phyloP scores from a whole-genome alignment of 2,797 vertebrate species.

The Pelochelys cantorii region DNA sequence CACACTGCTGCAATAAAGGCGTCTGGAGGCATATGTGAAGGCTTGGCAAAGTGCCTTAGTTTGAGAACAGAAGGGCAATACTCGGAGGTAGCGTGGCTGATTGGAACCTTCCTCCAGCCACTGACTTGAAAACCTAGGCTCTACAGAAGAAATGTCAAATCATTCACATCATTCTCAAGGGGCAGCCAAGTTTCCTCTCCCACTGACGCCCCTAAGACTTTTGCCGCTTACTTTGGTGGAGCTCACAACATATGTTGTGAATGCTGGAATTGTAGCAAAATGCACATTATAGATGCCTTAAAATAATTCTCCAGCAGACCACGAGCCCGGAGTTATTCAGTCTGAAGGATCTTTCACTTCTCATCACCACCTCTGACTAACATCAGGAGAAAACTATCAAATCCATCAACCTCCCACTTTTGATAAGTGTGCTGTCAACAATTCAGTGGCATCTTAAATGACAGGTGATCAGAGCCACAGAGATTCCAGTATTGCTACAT shows the following conservation, averaged over 20 bases:
- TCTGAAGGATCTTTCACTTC: conserved; percentile 10
- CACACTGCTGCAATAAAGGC: background rate
- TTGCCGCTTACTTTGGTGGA: background rate
- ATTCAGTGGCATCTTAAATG: background rate
- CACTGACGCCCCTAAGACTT: background rate
- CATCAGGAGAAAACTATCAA: background rate
- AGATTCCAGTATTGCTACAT: background rate
- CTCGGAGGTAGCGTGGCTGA: background rate
- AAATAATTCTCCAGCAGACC: background rate
- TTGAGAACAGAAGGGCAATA: background rate
- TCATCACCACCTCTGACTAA: background rate
- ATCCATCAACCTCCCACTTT: background rate
- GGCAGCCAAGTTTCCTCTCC: background rate
- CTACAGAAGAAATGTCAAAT: background rate
- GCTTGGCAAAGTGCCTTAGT: background rate
- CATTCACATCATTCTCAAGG: background rate
- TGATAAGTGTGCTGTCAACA: background rate
- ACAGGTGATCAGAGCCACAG: background rate
- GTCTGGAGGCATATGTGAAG: background rate
- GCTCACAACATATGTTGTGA: background rate
- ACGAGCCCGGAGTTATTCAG: background rate
- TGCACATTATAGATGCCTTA: background rate
- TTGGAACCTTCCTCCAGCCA: no score
- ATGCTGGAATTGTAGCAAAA: background rate
- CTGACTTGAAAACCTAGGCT: background rate